Conservation (phyloP, 2,113 vertebrate genomes). For the Chaetorhynchus papuensis region DNA sequence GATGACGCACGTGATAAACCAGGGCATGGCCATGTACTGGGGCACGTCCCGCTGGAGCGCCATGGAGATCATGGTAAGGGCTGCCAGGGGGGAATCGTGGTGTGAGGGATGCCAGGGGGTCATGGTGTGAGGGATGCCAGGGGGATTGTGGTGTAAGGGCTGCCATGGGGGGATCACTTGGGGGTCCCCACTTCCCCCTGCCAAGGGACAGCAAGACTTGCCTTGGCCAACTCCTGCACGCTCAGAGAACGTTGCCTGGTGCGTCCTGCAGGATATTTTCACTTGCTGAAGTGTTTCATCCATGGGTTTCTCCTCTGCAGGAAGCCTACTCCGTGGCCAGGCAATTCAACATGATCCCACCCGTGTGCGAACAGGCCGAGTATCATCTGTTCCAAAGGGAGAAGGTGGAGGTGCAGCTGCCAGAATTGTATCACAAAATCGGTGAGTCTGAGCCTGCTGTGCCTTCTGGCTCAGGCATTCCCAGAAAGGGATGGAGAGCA, state of each 20-base stretch:
- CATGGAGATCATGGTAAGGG: conserved; percentile 95
- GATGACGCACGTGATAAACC: conserved; percentile 96
- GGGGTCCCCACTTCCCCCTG: background rate
- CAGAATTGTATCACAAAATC: conserved; percentile 97
- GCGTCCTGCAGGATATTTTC: background rate
- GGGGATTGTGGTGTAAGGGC: background rate
- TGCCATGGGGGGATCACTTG: too few species aligned
- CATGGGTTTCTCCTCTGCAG: conserved; percentile 38
- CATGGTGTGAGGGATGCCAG: rapidly evolving
- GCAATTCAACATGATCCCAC: conserved; percentile 97
- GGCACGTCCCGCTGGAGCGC: conserved; percentile 95
- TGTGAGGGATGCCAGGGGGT: too few species aligned
- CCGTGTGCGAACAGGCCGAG: conserved; percentile 95
- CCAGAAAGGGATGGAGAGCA: background rate
- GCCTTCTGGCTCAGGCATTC: rapidly evolving
- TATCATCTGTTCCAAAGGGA: conserved; percentile 98
- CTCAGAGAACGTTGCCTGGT: rapidly evolving
- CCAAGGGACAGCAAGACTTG: rapidly evolving
- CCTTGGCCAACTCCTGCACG: rapidly evolving
- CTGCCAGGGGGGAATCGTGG: too few species aligned
- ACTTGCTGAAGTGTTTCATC: background rate
- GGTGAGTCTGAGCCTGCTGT: conserved; percentile 66
- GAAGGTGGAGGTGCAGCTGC: conserved; percentile 97
- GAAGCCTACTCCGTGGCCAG: conserved; percentile 96
- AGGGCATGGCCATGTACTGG: conserved; percentile 99